Evolutionary conservation across 2,113 vertebrate genomes (phyloP).

Genomic region (Entomyzon cyanotis): DNA sequence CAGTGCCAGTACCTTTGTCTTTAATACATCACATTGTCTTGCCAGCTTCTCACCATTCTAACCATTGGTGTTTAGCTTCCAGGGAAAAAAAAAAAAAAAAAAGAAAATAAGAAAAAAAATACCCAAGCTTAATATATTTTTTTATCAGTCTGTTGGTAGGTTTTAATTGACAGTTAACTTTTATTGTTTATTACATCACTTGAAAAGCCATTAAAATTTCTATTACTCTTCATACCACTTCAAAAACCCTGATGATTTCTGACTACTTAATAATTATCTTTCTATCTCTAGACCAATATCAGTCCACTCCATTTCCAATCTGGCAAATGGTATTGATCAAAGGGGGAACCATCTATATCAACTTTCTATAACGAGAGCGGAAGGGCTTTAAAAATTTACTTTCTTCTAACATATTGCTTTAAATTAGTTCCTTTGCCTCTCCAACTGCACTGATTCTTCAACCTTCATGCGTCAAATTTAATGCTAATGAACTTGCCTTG

Average conservation of each 20-base stretch:
- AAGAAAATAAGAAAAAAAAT: neutral
- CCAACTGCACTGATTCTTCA: slow-evolving; percentile 25
- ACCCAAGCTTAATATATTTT: neutral
- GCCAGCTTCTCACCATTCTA: neutral
- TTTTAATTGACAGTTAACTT: slow-evolving; percentile 21
- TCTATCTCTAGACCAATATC: neutral
- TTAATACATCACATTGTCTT: neutral
- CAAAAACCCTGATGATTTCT: slow-evolving; percentile 9
- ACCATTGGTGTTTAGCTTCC: neutral
- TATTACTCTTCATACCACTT: slow-evolving; percentile 7
- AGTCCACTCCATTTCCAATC: neutral
- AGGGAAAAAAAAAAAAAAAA: too few species aligned
- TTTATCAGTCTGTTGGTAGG: neutral
- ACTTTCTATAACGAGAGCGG: neutral
- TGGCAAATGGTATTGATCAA: slow-evolving; percentile 2
- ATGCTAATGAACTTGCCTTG: neutral
- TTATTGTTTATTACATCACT: neutral
- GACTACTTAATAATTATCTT: slow-evolving; percentile 35
- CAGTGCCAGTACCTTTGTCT: neutral
- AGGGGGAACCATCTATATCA: neutral
- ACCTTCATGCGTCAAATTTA: neutral
- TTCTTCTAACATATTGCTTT: neutral
- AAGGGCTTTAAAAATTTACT: neutral
- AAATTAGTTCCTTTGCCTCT: slow-evolving; percentile 10
- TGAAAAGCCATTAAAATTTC: slow-evolving; percentile 21